Evolutionary conservation across 1,140 invertebrate species (phyloP), one percentile per base, ranked within the genome.

Genomic region (Drosophila bifasciata): DNA sequence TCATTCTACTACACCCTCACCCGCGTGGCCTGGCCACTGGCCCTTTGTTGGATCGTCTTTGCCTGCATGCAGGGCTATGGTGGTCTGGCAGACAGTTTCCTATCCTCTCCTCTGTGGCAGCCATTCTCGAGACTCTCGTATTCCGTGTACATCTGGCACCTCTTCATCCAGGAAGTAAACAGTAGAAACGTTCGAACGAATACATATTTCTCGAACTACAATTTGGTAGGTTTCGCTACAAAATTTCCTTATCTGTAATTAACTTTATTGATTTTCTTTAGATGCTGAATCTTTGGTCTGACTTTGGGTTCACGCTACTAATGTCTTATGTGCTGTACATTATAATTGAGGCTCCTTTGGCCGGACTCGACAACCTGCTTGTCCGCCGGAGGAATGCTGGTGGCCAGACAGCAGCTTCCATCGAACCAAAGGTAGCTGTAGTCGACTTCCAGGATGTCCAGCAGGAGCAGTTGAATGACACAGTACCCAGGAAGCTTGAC

Each of bases 11-110:
- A 93, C 1, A 92, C 94, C 3, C 91, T 95, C 3, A 92, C 93
- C 39, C 92, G 95, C 28, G 91, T 93, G 1, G 89, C 13, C 60
- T 96, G 95, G 93, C 92, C 93, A 0, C 3, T 94, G 0, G 92
- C 92, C 1, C 46, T 96, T 5, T 92, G 92, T 0, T 96, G 95
- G 95, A 92, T 96, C 3, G 93, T 96, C 5, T 94, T 95, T 53
- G 94, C 94, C 2, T 95, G 95, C 68, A 90, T 92, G 7, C 92
- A 93, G 50, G 94, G 94, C 40, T 94, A 94, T 83, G 95, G 94
- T 73, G 94, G 93, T 71, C 88, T 91, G 28, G 90, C 93, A 11
- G 92, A 93, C 61, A 92, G 90, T 83, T 85, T 93, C 13, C 45
- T 93, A 9, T 92, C 91, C 0, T 72, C 91, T 13, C 57, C 76